phyloP scores from a whole-genome alignment of 2,113 vertebrate genomes.

The Syngnathus scovelli region DNA sequence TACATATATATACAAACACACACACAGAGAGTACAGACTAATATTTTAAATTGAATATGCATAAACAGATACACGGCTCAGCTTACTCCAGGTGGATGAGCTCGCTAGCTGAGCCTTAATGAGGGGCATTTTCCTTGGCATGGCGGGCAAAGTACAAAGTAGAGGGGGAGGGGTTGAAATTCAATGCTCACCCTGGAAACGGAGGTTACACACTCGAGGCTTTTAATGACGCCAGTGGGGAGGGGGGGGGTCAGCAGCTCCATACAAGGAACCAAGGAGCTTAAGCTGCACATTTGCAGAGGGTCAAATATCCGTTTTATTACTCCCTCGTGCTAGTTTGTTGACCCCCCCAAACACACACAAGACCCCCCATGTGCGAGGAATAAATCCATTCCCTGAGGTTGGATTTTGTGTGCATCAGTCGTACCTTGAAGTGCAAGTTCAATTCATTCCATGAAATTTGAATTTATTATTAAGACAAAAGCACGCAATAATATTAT shows the following conservation, averaged over 20 bases:
- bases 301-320: constrained; percentile 29
- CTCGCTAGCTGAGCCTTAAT: constrained; percentile 49
- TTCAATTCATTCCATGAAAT: no score
- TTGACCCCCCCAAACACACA: neutral
- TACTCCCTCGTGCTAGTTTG: constrained; percentile 1
- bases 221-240: constrained; percentile 29
- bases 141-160: constrained; percentile 34
- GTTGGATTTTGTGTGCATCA: no score
- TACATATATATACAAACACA: no score
- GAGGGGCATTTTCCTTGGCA: constrained; percentile 53
- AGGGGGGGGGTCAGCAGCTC: constrained; percentile 9
- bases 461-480: no score
- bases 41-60: neutral
- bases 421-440: no score
- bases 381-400: no score
- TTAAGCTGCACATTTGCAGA: constrained; percentile 38
- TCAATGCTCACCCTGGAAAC: constrained; percentile 29
- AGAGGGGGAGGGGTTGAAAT: constrained; percentile 25
- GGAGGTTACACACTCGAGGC: constrained; percentile 27
- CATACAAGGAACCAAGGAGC: constrained; percentile 3
- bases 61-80: constrained; percentile 22
- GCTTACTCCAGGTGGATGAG: constrained; percentile 20
- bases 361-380: no score
- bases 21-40: no score
- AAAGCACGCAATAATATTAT: no score